Evolutionary conservation across 2,888 invertebrate species (phyloP).

Genomic region (Hofmannophila pseudospretella): DNA sequence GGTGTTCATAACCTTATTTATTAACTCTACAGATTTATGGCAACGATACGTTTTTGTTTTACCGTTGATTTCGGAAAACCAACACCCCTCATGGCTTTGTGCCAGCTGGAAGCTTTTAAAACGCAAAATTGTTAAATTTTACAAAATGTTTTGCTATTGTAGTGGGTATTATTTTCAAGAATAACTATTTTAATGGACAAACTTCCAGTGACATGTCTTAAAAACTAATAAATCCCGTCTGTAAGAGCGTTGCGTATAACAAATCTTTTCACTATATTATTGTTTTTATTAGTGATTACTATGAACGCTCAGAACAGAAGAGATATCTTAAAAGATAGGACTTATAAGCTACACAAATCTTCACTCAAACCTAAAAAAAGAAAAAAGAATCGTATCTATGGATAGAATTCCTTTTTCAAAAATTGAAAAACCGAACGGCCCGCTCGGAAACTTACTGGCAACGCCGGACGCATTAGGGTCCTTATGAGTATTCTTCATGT

Average conservation of each 20-base stretch:
- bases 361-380: slow-evolving; percentile 5
- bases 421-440: slow-evolving; percentile 27
- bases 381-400: slow-evolving; percentile 4
- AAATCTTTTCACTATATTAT: neutral
- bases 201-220: slow-evolving; percentile 71
- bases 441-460: slow-evolving; percentile 85
- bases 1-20: slow-evolving; percentile 51
- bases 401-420: slow-evolving; percentile 9
- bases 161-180: slow-evolving; percentile 12
- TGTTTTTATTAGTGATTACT: too few species aligned
- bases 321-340: slow-evolving; percentile 20
- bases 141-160: slow-evolving; percentile 37
- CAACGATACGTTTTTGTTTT: slow-evolving; percentile 73
- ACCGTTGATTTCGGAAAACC: slow-evolving; percentile 67
- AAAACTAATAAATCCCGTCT: slow-evolving; percentile 57
- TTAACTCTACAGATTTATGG: slow-evolving; percentile 61
- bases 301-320: slow-evolving; percentile 24
- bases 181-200: slow-evolving; percentile 25
- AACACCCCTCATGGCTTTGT: slow-evolving; percentile 76
- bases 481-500: slow-evolving; percentile 97
- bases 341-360: neutral
- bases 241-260: slow-evolving; percentile 25
- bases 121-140: slow-evolving; percentile 25
- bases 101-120: slow-evolving; percentile 70
- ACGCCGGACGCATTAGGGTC: slow-evolving; percentile 93